Conservation (phyloP, 2,113 vertebrate genomes). For the Chlorodrepanis virens region DNA sequence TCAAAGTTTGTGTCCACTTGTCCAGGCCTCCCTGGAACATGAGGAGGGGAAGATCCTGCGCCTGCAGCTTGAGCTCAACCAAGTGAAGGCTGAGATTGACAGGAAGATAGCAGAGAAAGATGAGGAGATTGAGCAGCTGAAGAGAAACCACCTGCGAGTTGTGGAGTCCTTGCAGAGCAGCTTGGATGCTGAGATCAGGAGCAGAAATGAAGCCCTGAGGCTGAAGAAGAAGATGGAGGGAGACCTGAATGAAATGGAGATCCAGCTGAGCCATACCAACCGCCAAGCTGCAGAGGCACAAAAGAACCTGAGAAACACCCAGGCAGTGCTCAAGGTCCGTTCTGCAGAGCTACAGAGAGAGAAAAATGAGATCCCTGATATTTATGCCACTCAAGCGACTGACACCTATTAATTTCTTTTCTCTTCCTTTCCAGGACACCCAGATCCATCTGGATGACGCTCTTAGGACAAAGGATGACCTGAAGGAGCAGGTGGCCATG, state of each 20-base stretch:
- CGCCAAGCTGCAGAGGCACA: conserved; percentile 73
- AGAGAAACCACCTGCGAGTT: background rate
- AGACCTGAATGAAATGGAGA: conserved; percentile 84
- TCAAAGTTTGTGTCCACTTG: background rate
- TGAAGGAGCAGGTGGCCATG: conserved; percentile 85
- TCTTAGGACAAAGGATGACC: conserved; percentile 76
- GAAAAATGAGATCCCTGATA: background rate
- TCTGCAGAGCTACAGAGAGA: background rate
- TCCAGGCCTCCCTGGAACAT: background rate
- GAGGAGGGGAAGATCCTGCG: background rate
- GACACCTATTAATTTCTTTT: background rate
- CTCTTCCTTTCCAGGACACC: conserved; percentile 63
- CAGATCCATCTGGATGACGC: conserved; percentile 82
- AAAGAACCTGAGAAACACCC: conserved; percentile 84
- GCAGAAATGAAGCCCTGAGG: conserved; percentile 75
- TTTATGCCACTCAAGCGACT: background rate
- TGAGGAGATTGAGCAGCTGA: background rate
- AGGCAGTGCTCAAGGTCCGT: conserved; percentile 66
- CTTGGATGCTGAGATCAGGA: conserved; percentile 74
- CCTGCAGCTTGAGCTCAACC: background rate
- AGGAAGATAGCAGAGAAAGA: background rate
- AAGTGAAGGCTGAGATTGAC: background rate
- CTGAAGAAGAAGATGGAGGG: conserved; percentile 84
- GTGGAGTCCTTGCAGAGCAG: conserved; percentile 70
- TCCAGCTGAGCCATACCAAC: conserved; percentile 80